Evolutionary conservation across 2,797 vertebrate genomes (phyloP).

Genomic region (Avahi laniger): DNA sequence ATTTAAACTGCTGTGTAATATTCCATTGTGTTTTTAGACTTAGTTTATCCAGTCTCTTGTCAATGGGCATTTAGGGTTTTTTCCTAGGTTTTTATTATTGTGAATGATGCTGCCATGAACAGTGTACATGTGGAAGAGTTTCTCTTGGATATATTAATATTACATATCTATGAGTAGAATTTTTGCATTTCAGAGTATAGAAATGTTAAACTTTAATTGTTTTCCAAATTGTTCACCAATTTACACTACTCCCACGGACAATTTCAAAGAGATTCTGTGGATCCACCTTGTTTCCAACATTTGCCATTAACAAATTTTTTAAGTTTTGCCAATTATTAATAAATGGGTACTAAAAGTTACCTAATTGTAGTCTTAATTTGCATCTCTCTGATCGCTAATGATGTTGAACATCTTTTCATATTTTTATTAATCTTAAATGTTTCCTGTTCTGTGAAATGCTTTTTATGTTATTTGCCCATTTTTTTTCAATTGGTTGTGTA

Average conservation of each 20-base stretch:
- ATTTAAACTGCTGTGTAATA: slow-evolving; percentile 18
- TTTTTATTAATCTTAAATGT: background rate
- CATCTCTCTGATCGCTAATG: background rate
- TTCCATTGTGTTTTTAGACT: background rate
- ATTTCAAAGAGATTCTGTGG: background rate
- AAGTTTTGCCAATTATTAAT: background rate
- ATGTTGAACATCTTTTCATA: background rate
- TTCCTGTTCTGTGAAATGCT: slow-evolving; percentile 28
- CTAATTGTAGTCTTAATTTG: background rate
- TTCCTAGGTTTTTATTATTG: background rate
- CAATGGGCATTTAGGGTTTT: background rate
- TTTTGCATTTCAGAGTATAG: background rate
- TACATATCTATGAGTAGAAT: background rate
- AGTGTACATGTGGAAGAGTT: background rate
- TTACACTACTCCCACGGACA: background rate
- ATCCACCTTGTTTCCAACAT: background rate
- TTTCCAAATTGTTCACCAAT: background rate
- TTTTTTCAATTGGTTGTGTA: background rate
- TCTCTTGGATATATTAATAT: background rate
- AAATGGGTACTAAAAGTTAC: background rate
- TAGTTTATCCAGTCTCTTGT: background rate
- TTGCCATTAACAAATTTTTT: background rate
- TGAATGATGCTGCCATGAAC: background rate
- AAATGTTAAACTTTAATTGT: background rate
- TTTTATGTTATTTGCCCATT: background rate